Evolutionary conservation across 2,888 invertebrate genomes (phyloP).

Genomic region (Cephus sareptanus): DNA sequence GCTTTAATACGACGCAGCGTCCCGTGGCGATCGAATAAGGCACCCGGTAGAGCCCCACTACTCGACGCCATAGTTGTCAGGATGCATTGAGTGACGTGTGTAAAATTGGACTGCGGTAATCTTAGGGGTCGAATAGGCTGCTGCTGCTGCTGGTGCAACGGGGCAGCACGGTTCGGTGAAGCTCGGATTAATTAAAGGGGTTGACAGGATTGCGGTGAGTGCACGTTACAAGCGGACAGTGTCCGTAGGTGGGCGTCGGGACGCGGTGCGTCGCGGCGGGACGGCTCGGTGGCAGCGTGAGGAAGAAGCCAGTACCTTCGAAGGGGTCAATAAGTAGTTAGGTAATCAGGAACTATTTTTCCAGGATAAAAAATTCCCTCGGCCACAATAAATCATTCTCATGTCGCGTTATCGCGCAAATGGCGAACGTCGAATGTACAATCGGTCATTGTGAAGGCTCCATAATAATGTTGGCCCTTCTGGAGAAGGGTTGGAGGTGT

Average conservation of each 20-base stretch:
- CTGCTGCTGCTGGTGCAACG: constrained; percentile 15
- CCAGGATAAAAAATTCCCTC: not conserved
- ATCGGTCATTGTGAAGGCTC: not conserved
- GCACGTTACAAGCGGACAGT: constrained; percentile 18
- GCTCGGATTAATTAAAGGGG: constrained; percentile 51
- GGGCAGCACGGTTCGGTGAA: constrained; percentile 30
- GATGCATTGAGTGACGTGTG: constrained; percentile 38
- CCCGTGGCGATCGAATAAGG: not conserved
- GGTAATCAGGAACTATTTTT: not conserved
- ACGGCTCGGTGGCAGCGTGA: not conserved
- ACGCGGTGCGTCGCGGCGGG: no score
- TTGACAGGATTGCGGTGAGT: constrained; percentile 50
- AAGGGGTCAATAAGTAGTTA: not conserved
- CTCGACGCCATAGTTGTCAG: not conserved
- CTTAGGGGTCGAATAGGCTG: constrained; percentile 39
- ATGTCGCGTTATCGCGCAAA: not conserved
- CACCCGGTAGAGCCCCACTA: not conserved
- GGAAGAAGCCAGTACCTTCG: not conserved
- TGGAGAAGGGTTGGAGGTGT: not conserved
- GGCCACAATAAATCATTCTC: not conserved
- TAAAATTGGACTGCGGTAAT: constrained; percentile 56
- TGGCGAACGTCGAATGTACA: not conserved
- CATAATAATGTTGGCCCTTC: not conserved
- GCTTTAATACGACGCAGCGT: not conserved
- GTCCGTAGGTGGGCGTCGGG: not conserved